These are phyloP conservation scores for Patella depressa DNA, from an alignment of 2,888 invertebrate species.

Conservation along the genomic window DNA sequence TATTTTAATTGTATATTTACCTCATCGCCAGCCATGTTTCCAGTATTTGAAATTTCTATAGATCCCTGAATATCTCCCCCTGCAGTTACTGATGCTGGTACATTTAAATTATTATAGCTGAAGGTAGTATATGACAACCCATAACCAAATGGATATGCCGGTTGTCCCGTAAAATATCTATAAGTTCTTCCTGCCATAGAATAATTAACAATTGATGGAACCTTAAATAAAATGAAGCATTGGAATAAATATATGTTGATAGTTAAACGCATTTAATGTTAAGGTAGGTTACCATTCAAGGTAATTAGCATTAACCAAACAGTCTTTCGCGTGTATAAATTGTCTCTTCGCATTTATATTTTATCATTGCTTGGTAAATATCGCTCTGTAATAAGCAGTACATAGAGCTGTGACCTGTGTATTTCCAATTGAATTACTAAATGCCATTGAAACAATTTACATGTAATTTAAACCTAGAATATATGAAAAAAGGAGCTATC, in stretches of 20 bases:
- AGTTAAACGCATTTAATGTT: not conserved
- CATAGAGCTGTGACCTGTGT: no score
- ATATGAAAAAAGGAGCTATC: no score
- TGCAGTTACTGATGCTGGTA: not conserved
- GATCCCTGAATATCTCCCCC: conserved; percentile 14
- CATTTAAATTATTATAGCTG: conserved; percentile 28
- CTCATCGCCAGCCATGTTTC: conserved; percentile 25
- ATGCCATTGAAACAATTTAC: no score
- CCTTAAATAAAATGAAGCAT: conserved; percentile 31
- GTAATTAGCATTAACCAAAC: no score
- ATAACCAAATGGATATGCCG: conserved; percentile 59
- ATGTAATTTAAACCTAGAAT: no score
- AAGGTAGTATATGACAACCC: conserved; percentile 55
- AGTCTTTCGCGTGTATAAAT: no score
- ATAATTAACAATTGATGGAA: conserved; percentile 51
- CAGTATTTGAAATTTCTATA: conserved; percentile 27
- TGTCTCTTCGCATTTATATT: no score
- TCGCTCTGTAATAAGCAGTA: not conserved
- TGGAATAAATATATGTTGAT: not conserved
- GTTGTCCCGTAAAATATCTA: conserved; percentile 57
- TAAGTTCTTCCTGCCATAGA: conserved; percentile 65
- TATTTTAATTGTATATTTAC: not conserved
- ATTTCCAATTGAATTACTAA: no score
- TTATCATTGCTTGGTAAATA: no score
- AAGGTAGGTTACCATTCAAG: no score